Conservation (phyloP, 2,113 vertebrate genomes). For the Tetrax tetrax region DNA sequence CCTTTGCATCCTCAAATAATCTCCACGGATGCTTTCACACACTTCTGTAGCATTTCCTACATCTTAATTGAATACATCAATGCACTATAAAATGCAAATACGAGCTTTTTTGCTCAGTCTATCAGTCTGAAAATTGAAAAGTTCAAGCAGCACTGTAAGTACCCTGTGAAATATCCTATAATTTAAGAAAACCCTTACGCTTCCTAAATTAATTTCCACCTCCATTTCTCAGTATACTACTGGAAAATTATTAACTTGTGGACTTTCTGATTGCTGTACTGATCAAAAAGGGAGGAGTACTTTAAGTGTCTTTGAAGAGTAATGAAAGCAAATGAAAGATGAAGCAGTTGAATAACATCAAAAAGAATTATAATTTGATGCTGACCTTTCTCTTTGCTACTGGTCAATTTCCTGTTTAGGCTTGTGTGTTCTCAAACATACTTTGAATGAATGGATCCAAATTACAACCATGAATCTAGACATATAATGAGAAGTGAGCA, state of each 20-base stretch:
- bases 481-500: not conserved
- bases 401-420: not conserved
- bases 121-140: not conserved
- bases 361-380: not conserved
- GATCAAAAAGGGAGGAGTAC: conserved; percentile 32
- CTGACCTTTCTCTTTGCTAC: not conserved
- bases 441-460: not conserved
- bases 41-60: not conserved
- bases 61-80: not conserved
- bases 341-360: conserved; percentile 12
- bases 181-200: conserved; percentile 7
- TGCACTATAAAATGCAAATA: not conserved
- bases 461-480: not conserved
- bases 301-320: conserved; percentile 28
- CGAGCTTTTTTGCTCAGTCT: not conserved
- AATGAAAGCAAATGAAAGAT: conserved; percentile 42
- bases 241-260: not conserved
- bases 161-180: not conserved
- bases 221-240: not conserved
- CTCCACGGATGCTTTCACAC: not conserved
- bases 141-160: not conserved
- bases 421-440: not conserved
- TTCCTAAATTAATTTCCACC: conserved; percentile 7
- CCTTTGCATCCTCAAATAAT: not conserved
- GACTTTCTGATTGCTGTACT: not conserved